Base-by-base conservation (phyloP, 1,140 invertebrate species). In the Chlorops oryzae region DNA sequence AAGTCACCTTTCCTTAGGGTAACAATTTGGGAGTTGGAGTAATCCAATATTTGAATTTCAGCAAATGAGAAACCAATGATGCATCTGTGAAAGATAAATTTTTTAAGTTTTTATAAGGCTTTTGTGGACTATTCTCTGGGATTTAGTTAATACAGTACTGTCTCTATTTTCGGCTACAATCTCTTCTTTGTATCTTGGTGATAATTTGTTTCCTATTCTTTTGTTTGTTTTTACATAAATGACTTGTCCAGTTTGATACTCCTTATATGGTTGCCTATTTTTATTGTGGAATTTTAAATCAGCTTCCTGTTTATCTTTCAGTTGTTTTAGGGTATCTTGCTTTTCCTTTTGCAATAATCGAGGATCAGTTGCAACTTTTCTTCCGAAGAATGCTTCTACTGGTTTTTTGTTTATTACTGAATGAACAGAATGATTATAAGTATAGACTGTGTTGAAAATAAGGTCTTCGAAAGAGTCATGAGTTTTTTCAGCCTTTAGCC, bases 351-450 rank as follows among this genome's bases (percentile, higher is more conserved):
- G 39, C 15, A 32, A 43, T 15, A 34, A 17, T 27, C 43, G 18
- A 42, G 48, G 48, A 23, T 43, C 24, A 17, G 21, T 21, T 4
- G 5, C n/a, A 6, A 23, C 12, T 4, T 17, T 27, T 10, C 41
- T 28, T 13, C 48, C 48, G 21, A 43, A 43, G 40, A 50, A 50
- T 22, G 18, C 17, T 10, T 50, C 48, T 18, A 43, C 32, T 37
- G 42, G 50, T 45, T 45, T 44, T 22, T 35, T 51, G 9, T 20
- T 9, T 6, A 24, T 51, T 12, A 35, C 35, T 4, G 51, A 53
- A 49, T 53, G 41, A 10, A 53, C 20, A 4, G 46, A 21, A 25
- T 38, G 13, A 49, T 53, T 53, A 17, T 54, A 54, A 18, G 45
- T 43, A 15, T 28, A 28, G 2, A 50, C 34, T 22, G 47, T 15